A percentile compares a stretch with the other conserved stretches of the same genome.
These are phyloP conservation scores for Tetrapedia diversipes DNA, from an alignment of 2,888 invertebrate species.

Conservation along the genomic window DNA sequence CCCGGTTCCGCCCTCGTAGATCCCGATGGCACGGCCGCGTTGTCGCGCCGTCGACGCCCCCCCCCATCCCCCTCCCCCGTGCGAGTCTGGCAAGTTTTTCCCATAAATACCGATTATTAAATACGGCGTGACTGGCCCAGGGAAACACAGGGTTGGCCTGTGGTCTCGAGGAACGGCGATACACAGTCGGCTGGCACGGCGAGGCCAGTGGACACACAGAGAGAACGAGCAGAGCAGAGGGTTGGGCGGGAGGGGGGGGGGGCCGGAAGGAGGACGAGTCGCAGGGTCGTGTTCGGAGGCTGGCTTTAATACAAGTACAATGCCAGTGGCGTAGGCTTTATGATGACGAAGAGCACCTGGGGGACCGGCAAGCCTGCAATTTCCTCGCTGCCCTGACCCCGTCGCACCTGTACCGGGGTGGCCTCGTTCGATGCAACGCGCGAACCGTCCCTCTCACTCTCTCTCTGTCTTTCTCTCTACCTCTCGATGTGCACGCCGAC, in stretches of 20 bases:
- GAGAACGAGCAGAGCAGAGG: slow-evolving; percentile 33
- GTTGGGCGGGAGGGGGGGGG: slow-evolving; percentile 8
- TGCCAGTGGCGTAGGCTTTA: slow-evolving; percentile 80
- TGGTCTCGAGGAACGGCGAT: slow-evolving; percentile 61
- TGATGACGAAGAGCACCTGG: slow-evolving; percentile 83
- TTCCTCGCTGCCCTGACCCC: slow-evolving; percentile 75
- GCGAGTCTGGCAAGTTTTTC: slow-evolving; percentile 78
- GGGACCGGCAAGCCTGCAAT: slow-evolving; percentile 81
- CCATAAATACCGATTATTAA: slow-evolving; percentile 81
- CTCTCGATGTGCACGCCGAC: too few species aligned
- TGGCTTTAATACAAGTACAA: slow-evolving; percentile 80
- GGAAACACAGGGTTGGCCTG: slow-evolving; percentile 45
- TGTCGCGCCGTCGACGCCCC: too few species aligned
- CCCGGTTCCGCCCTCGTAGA: slow-evolving; percentile 49
- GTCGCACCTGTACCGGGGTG: slow-evolving; percentile 77
- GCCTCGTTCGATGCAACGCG: slow-evolving; percentile 21
- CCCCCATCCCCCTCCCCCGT: too few species aligned
- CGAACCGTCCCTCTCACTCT: neutral
- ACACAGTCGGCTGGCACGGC: slow-evolving; percentile 35
- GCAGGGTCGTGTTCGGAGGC: slow-evolving; percentile 74
- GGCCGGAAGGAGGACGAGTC: slow-evolving; percentile 58
- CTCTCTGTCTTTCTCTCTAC: neutral
- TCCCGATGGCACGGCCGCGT: too few species aligned
- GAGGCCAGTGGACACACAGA: slow-evolving; percentile 40
- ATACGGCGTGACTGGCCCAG: slow-evolving; percentile 64